phyloP scores from a whole-genome alignment of 2,113 vertebrate species.

The Loxodonta africana region DNA sequence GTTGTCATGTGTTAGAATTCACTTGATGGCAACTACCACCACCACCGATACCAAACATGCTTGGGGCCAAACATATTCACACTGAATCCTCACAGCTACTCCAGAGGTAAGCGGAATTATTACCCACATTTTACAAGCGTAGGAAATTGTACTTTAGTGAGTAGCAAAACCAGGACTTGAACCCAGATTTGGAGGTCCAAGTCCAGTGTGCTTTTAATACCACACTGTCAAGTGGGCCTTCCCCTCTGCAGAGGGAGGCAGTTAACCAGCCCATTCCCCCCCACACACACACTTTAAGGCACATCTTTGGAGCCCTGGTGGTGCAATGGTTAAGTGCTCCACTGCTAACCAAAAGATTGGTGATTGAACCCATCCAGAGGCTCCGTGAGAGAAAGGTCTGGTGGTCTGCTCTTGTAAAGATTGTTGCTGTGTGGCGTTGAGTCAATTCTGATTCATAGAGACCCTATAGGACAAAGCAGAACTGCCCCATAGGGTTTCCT shows the following conservation, averaged over 20 bases:
- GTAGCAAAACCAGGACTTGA: not conserved
- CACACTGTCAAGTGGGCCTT: not conserved
- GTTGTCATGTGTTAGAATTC: no score
- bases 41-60: not conserved
- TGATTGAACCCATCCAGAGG: not conserved
- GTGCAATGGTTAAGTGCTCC: not conserved
- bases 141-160: not conserved
- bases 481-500: not conserved
- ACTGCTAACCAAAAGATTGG: not conserved
- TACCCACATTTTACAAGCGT: not conserved
- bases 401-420: not conserved
- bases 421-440: not conserved
- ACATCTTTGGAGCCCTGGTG: not conserved
- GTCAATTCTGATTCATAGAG: not conserved
- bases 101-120: not conserved
- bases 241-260: not conserved
- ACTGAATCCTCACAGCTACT: not conserved
- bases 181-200: not conserved
- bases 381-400: not conserved
- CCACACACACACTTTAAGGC: not conserved
- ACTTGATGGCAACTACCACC: no score
- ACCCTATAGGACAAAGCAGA: not conserved
- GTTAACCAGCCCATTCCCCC: not conserved
- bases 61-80: not conserved
- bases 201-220: not conserved